Evolutionary conservation across 1,140 invertebrate genomes (phyloP), one percentile per base, ranked within the genome.

Genomic region (Drosophila sucinea): DNA sequence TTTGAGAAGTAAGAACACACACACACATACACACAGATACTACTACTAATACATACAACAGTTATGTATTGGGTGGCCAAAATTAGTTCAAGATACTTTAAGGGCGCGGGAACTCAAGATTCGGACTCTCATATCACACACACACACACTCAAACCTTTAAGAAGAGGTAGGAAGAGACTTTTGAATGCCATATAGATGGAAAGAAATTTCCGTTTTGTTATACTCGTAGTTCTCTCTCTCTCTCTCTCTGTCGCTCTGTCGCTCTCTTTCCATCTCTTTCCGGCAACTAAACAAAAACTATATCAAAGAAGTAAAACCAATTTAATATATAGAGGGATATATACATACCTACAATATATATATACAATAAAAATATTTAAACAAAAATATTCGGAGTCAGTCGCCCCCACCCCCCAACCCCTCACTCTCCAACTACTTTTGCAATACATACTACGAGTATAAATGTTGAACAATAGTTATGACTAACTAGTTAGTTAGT

Each of bases 1-100:
- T 91, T 91, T 56, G 90, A 91, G 74, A 91, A 91, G 81, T 91
- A 91, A 91, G 11, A 30, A 38, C 63, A 25, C 61, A 60, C 56
- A 55, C 60, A n/a, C 25, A 33, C 1, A 27, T 1, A 47, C 3
- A 56, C 35, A 55, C 54, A 57, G 3, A 63, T 57, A 73, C 33
- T 55, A 73, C 33, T 55, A 66, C 23, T 41, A 41, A 57, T 60
- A 25, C 44, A 61, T 17, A 29, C 1, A 40, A 8, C 10, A 41
- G 2, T 7, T 38, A 62, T 47, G 27, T 62, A 29, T 33, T 62
- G 32, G 60, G 5, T 62, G 60, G 60, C 60, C 60, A 62, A 62
- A 44, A 29, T 30, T 17, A 30, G 58, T 60, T 60, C 58, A 40
- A 60, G 7, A 29, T 44, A 57, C 32, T 57, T 17, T 57, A 8